A percentile compares a stretch with the other conserved stretches of the same genome.
Evolutionary conservation across 1,140 invertebrate genomes (phyloP).

Genomic region (Drosophila bifasciata): DNA sequence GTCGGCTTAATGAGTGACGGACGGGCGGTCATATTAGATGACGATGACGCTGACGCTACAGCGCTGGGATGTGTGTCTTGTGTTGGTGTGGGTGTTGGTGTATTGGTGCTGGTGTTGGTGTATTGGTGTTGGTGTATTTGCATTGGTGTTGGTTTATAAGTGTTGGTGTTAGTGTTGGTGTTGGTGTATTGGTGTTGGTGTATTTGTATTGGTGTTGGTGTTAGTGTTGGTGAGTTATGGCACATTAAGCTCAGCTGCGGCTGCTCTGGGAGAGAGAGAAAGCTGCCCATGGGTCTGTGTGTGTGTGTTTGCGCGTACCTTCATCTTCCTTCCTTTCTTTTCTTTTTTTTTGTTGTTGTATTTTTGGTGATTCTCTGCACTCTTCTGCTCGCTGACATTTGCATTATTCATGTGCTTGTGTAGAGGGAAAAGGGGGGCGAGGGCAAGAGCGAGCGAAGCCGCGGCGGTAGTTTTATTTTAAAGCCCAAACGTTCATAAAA

Average conservation of each 20-base stretch:
- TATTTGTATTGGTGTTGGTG: slow-evolving; percentile 23
- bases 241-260: slow-evolving; percentile 64
- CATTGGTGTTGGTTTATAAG: slow-evolving; percentile 21
- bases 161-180: slow-evolving; percentile 35
- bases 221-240: slow-evolving; percentile 64
- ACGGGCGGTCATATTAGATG: slow-evolving; percentile 79
- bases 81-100: slow-evolving; percentile 6
- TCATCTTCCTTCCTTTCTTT: background rate
- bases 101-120: no score
- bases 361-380: slow-evolving; percentile 19
- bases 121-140: slow-evolving; percentile 44
- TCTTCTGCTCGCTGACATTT: slow-evolving; percentile 58
- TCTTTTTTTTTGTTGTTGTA: background rate
- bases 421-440: background rate
- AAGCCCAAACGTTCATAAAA: slow-evolving; percentile 72
- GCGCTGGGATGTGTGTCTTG: slow-evolving; percentile 42
- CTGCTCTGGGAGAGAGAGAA: slow-evolving; percentile 3
- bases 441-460: slow-evolving; percentile 1
- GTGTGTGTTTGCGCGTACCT: background rate
- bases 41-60: no score
- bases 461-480: slow-evolving; percentile 73
- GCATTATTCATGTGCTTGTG: slow-evolving; percentile 70
- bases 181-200: slow-evolving; percentile 2
- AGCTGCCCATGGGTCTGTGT: background rate
- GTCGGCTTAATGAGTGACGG: slow-evolving; percentile 78